Conservation (phyloP, 2,113 vertebrate genomes). For the Apus apus region DNA sequence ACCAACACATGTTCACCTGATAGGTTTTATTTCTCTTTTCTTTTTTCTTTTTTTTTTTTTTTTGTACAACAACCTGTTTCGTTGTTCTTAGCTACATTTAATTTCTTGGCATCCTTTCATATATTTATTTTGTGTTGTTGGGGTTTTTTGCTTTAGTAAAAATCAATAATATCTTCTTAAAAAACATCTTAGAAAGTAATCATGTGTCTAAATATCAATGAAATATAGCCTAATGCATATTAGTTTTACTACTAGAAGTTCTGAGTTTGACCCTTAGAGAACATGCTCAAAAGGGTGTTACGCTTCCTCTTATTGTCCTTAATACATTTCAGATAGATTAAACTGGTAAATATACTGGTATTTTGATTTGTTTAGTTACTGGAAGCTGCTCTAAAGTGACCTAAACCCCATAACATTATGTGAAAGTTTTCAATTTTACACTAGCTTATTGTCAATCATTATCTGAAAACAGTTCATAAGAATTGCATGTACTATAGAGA, state of each 20-base stretch:
- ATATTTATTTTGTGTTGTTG: neutral
- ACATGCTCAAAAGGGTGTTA: neutral
- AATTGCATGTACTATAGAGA: neutral
- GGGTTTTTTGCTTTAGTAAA: neutral
- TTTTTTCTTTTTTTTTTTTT: neutral
- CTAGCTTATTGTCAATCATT: neutral
- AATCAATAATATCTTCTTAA: neutral
- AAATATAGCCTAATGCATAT: neutral
- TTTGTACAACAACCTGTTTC: neutral
- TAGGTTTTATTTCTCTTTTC: neutral
- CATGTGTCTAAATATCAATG: neutral
- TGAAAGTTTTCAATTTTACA: neutral
- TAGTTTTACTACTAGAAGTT: neutral
- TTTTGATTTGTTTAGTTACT: neutral
- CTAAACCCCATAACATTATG: neutral
- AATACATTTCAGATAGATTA: neutral
- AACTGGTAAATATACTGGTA: neutral
- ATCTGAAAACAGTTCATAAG: neutral
- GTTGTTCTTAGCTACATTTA: neutral
- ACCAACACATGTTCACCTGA: neutral
- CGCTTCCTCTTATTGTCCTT: neutral
- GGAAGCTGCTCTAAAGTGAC: neutral
- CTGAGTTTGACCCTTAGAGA: neutral
- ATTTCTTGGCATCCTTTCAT: neutral
- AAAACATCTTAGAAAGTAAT: neutral